A percentile compares a stretch with the other conserved stretches of the same genome.
Evolutionary conservation across 1,140 invertebrate species (phyloP).

Genomic region (Propsilocerus akamusi): DNA sequence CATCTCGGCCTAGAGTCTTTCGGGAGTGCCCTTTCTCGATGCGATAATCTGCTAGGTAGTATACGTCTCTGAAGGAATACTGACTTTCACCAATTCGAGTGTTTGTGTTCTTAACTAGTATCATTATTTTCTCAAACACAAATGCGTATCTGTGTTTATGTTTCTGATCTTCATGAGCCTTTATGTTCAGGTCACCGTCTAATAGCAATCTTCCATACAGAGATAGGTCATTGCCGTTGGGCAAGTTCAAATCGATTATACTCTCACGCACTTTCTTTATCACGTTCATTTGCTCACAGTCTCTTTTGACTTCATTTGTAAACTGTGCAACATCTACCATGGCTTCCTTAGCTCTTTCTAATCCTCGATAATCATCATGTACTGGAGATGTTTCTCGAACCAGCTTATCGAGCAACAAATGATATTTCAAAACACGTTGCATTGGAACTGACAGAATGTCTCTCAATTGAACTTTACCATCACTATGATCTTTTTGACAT

Average conservation of each 20-base stretch:
- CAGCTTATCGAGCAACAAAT: constrained; percentile 79
- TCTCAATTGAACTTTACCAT: constrained; percentile 83
- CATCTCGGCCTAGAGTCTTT: constrained; percentile 40
- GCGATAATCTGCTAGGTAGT: constrained; percentile 68
- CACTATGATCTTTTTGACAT: constrained; percentile 83
- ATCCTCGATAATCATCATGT: constrained; percentile 62
- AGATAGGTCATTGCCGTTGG: constrained; percentile 54
- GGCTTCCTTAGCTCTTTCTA: constrained; percentile 79
- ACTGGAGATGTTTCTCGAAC: constrained; percentile 72
- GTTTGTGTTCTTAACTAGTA: constrained; percentile 79
- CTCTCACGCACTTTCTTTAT: constrained; percentile 72
- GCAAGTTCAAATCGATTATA: constrained; percentile 64
- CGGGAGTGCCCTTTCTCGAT: constrained; percentile 46
- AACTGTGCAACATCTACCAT: constrained; percentile 96
- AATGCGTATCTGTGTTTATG: constrained; percentile 80
- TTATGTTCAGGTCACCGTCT: constrained; percentile 87
- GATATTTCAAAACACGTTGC: constrained; percentile 95
- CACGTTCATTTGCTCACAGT: constrained; percentile 81
- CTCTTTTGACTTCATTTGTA: constrained; percentile 96
- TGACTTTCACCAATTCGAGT: constrained; percentile 61
- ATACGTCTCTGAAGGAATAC: constrained; percentile 75
- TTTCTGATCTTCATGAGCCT: constrained; percentile 75
- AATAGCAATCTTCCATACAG: constrained; percentile 80
- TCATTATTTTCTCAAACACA: constrained; percentile 90
- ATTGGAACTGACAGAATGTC: constrained; percentile 94